Evolutionary conservation across 2,888 invertebrate species (phyloP).

Genomic region (Dynastes tityus): DNA sequence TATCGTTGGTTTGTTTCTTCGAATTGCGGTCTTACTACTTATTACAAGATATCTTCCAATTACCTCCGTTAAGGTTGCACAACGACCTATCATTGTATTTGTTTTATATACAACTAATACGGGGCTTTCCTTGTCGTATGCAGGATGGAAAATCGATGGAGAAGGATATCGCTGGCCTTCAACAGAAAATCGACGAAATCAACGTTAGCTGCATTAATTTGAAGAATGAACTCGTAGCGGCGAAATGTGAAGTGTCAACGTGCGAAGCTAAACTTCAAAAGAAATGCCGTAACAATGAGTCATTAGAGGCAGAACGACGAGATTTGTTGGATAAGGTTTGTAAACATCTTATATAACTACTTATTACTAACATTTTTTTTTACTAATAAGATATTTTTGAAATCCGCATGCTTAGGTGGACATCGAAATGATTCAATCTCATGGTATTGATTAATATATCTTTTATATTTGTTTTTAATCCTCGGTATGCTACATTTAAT

Average conservation of each 20-base stretch:
- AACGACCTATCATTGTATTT: too few relatives aligned
- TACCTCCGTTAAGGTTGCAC: too few relatives aligned
- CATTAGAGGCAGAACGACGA: conserved; percentile 71
- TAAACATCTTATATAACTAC: conserved; percentile 12
- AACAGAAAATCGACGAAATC: conserved; percentile 39
- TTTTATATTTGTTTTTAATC: too few relatives aligned
- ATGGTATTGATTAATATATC: too few relatives aligned
- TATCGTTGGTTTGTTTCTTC: too few relatives aligned
- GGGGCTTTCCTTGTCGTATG: conserved; percentile 36
- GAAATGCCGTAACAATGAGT: conserved; percentile 63
- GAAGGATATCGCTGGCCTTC: conserved; percentile 22
- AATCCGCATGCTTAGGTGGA: too few relatives aligned
- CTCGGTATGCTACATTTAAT: too few relatives aligned
- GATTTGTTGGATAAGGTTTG: conserved; percentile 63
- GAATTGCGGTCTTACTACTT: too few relatives aligned
- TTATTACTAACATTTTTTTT: not conserved
- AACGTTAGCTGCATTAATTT: conserved; percentile 44
- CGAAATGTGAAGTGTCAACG: conserved; percentile 55
- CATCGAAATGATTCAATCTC: too few relatives aligned
- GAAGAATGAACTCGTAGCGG: conserved; percentile 54
- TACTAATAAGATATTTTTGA: not conserved
- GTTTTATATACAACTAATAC: too few relatives aligned
- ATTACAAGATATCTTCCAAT: too few relatives aligned
- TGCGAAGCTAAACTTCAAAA: conserved; percentile 55
- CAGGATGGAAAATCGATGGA: conserved; percentile 64